Evolutionary conservation across 2,888 invertebrate genomes (phyloP), one percentile per base, ranked within the genome.

Genomic region (Synanthedon myopaeformis): DNA sequence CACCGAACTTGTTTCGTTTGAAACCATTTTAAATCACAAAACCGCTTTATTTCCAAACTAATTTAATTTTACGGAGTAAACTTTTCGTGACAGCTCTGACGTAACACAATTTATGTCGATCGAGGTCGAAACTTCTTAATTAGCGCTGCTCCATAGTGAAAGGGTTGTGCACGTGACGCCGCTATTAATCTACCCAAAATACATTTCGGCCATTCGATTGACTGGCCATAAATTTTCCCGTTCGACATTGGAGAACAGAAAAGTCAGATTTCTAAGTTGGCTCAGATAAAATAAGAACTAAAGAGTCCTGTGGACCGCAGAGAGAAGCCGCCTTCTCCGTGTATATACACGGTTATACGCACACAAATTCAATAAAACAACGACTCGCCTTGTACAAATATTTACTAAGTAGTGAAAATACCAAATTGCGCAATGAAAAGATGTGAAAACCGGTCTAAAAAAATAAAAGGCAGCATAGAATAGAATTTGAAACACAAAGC

Each of bases 71-170:
- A 66, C 63, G 67, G 65, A 64, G 56, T 55, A 58, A 78, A 74
- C 65, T 79, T 80, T 76, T 70, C 65, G 64, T 65, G 72, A 74
- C 72, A 72, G 65, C 67, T 69, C 69, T 73, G 59, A 72, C 70
- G 73, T 79, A 74, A 77, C 72, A 69, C 74, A 79, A 81, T 78
- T 77, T 74, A 71, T 70, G 70, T 72, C 72, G 70, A 78, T 77
- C 65, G 72, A 66, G 66, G 66, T 56, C 58, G 67, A 74, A 82
- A 81, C 75, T 82, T 82, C 76, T 79, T 79, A 82, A 82, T 82
- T 82, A 81, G 74, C 69, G 69, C 56, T 61, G 71, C 68, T 66
- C 69, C 67, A 67, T 69, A 70, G 69, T 66, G 65, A 69, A 72
- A 63, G 70, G 69, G 67, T 67, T 63, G 61, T 49, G 59, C 64